Conservation (phyloP, 2,888 invertebrate genomes). For the Cheilosia vulpina region DNA sequence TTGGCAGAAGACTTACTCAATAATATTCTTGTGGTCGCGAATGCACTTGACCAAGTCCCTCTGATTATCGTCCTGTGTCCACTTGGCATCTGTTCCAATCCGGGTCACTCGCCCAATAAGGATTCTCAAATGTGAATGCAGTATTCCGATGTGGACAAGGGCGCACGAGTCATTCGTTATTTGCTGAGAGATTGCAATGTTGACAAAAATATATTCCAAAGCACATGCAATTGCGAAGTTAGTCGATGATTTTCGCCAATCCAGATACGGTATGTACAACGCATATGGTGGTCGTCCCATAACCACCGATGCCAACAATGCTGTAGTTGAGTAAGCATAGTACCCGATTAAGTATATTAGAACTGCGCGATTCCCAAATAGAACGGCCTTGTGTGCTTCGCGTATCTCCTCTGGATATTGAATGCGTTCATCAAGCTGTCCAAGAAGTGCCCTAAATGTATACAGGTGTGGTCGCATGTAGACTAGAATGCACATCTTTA, state of each 20-base stretch:
- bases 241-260: slow-evolving; percentile 76
- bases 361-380: slow-evolving; percentile 76
- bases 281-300: slow-evolving; percentile 78
- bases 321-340: neutral
- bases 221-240: slow-evolving; percentile 76
- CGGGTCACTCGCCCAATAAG: slow-evolving; percentile 76
- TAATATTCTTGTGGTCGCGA: slow-evolving; percentile 77
- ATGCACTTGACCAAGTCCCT: slow-evolving; percentile 77
- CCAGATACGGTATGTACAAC: slow-evolving; percentile 78
- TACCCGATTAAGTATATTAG: slow-evolving; percentile 76
- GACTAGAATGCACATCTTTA: slow-evolving; percentile 72
- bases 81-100: slow-evolving; percentile 74
- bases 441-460: slow-evolving; percentile 75
- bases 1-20: slow-evolving; percentile 72
- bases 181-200: slow-evolving; percentile 77
- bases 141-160: slow-evolving; percentile 76
- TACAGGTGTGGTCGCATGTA: slow-evolving; percentile 75
- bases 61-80: slow-evolving; percentile 72
- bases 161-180: slow-evolving; percentile 78
- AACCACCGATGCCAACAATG: slow-evolving; percentile 73
- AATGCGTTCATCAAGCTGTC: slow-evolving; percentile 77
- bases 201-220: slow-evolving; percentile 77
- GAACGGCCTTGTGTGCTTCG: slow-evolving; percentile 68
- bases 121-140: slow-evolving; percentile 77
- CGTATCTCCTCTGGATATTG: slow-evolving; percentile 70